A percentile compares a stretch with the other conserved stretches of the same genome.
These are phyloP conservation scores for Sardina pilchardus DNA, from an alignment of 2,113 vertebrate species.

Conservation along the genomic window DNA sequence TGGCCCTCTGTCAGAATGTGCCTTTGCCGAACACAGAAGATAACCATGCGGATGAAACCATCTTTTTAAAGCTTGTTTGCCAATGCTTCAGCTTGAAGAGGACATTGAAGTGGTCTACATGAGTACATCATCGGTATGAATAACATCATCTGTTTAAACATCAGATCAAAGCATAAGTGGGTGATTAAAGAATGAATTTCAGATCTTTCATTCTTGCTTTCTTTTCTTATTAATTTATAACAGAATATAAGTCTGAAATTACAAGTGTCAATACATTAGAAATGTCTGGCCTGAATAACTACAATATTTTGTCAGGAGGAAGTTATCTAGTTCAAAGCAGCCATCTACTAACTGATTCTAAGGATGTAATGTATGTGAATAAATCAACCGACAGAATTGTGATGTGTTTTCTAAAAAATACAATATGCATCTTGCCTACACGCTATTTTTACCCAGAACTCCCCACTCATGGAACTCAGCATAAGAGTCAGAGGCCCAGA, in stretches of 20 bases:
- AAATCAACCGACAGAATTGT: background rate
- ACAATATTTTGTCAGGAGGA: background rate
- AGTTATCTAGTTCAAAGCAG: background rate
- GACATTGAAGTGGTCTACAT: background rate
- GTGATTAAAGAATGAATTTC: background rate
- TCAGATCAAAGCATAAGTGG: background rate
- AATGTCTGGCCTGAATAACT: background rate
- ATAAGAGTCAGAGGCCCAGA: too few relatives aligned
- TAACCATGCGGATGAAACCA: background rate
- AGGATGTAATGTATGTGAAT: background rate
- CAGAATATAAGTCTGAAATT: background rate
- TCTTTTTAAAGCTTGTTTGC: background rate
- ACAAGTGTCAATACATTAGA: background rate
- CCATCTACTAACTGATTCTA: background rate
- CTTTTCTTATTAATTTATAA: background rate
- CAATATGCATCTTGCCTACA: background rate
- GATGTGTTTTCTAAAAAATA: background rate
- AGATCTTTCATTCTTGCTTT: background rate
- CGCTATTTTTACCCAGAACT: background rate
- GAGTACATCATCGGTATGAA: background rate
- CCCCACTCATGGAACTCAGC: background rate
- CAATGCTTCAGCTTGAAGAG: background rate
- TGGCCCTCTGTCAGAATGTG: slow-evolving; percentile 9
- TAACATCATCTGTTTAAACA: background rate
- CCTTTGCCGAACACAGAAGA: background rate